A percentile compares a stretch with the other conserved stretches of the same genome.
Conservation (phyloP, 2,888 invertebrate genomes). For the Harmothoe impar region DNA sequence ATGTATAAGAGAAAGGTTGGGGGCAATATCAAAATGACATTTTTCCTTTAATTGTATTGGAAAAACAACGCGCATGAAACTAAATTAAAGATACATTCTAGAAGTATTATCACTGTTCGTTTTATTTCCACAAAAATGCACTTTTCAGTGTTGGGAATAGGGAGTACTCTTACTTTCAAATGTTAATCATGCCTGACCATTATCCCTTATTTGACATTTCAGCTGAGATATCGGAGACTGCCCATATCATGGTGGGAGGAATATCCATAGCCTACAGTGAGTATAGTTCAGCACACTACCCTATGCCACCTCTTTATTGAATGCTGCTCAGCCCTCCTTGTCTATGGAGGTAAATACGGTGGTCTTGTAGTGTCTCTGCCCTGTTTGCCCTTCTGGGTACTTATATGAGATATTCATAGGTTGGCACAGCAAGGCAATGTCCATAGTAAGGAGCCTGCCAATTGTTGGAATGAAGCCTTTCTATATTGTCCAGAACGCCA, state of each 20-base stretch:
- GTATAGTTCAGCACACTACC: background rate
- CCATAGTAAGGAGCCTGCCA: background rate
- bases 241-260: conserved; percentile 59
- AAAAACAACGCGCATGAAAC: no score
- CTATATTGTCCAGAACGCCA: background rate
- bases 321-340: conserved; percentile 15
- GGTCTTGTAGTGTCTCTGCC: background rate
- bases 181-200: background rate
- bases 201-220: background rate
- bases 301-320: background rate
- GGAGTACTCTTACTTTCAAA: no score
- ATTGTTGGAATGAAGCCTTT: background rate
- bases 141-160: no score
- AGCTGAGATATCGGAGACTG: conserved; percentile 48
- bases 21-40: no score
- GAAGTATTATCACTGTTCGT: no score
- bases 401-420: background rate
- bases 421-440: background rate
- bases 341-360: background rate
- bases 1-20: no score
- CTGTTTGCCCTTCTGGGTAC: background rate
- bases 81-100: no score
- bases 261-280: conserved; percentile 59
- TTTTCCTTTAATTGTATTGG: no score
- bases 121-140: no score